phyloP scores from a whole-genome alignment of 1,140 invertebrate species.

The Gonioctena quinquepunctata region DNA sequence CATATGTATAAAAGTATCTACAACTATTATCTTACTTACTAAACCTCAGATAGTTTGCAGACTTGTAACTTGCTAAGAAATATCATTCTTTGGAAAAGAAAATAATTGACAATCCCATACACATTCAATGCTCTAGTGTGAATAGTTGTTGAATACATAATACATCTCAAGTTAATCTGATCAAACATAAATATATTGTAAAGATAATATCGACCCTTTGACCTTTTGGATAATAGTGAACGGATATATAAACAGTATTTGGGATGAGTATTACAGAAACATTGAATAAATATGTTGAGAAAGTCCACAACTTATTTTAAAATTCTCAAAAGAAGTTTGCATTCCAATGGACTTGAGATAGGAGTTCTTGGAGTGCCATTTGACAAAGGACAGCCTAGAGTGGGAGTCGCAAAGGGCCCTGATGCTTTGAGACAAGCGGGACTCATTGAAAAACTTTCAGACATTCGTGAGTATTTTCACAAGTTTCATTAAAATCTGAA shows the following conservation, averaged over 20 bases:
- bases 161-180: no score
- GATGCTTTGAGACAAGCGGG: conserved; percentile 60
- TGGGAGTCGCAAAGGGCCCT: conserved; percentile 65
- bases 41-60: background rate
- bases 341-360: conserved; percentile 52
- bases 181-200: no score
- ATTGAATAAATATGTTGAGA: conserved; percentile 13
- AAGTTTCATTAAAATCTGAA: no score
- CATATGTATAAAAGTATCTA: no score
- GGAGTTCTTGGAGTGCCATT: conserved; percentile 77
- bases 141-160: no score
- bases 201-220: background rate
- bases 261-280: background rate
- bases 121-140: no score
- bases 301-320: background rate
- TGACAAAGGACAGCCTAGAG: conserved; percentile 70
- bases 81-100: no score
- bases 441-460: conserved; percentile 55
- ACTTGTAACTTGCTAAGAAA: no score
- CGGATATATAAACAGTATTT: conserved; percentile 3
- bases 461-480: conserved; percentile 61
- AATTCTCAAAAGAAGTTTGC: background rate
- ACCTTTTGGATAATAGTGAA: background rate
- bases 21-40: background rate
- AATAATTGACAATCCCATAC: no score